Conservation (phyloP, 37 sponge, comb jelly and placozoan species). For the Corticium candelabrum region DNA sequence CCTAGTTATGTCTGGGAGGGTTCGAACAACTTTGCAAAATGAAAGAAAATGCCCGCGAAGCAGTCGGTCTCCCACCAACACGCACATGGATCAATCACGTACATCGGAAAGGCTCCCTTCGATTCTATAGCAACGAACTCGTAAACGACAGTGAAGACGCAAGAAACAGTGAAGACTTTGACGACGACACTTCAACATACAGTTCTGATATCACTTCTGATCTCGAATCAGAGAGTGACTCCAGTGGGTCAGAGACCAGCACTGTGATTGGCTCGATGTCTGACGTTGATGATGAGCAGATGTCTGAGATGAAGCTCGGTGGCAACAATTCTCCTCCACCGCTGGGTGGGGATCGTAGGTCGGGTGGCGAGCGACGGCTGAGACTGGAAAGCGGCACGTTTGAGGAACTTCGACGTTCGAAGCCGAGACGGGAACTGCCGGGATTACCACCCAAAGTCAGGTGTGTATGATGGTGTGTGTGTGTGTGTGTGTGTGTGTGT, state of each 20-base stretch:
- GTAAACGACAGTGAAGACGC: not conserved
- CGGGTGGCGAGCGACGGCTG: not conserved
- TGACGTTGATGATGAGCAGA: not conserved
- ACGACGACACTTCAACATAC: not conserved
- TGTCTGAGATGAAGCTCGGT: not conserved
- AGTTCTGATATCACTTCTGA: too few relatives aligned
- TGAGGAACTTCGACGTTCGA: not conserved
- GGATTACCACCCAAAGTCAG: constrained; percentile 64
- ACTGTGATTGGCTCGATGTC: not conserved
- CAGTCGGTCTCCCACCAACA: constrained; percentile 31
- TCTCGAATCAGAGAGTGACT: too few relatives aligned
- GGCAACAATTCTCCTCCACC: not conserved
- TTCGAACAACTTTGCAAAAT: constrained; percentile 19
- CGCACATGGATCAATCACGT: not conserved
- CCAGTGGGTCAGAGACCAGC: too few relatives aligned
- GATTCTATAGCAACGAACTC: not conserved
- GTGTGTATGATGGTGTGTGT: too few relatives aligned
- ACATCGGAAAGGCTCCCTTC: not conserved
- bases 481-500: too few relatives aligned
- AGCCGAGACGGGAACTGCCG: constrained; percentile 13
- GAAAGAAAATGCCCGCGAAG: constrained; percentile 43
- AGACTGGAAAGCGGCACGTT: not conserved
- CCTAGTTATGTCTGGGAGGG: constrained; percentile 50
- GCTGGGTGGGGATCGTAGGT: too few relatives aligned
- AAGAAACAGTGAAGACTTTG: not conserved